Percentiles rank a stretch among this genome's conserved stretches.
Evolutionary conservation across 2,888 invertebrate species (phyloP).

Genomic region (Capitulum mitella): DNA sequence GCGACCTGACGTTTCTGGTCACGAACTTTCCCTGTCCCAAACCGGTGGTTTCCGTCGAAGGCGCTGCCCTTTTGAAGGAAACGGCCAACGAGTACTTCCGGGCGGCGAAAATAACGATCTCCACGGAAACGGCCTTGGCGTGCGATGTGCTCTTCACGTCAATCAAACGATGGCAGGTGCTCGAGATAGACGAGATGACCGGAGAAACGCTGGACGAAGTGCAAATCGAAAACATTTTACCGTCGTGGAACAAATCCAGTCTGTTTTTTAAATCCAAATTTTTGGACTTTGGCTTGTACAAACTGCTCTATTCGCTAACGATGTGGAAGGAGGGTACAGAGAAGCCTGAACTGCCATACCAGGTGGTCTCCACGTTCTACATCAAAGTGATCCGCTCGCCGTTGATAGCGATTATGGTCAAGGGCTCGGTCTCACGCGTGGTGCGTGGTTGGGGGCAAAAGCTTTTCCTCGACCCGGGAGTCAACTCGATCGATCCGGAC

Average conservation of each 20-base stretch:
- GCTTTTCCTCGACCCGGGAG: constrained; percentile 40
- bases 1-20: background rate
- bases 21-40: background rate
- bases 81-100: background rate
- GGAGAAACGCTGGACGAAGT: background rate
- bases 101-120: background rate
- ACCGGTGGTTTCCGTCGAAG: background rate
- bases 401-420: constrained; percentile 41
- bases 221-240: background rate
- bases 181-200: background rate
- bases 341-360: background rate
- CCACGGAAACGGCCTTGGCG: background rate
- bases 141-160: background rate
- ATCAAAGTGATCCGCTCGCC: constrained; percentile 40
- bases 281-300: constrained; percentile 4
- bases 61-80: background rate
- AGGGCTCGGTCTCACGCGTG: constrained; percentile 39
- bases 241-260: constrained; percentile 4
- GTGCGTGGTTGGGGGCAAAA: constrained; percentile 39
- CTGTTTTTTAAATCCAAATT: background rate
- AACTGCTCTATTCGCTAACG: background rate
- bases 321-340: background rate
- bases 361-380: constrained; percentile 34
- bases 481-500: constrained; percentile 44
- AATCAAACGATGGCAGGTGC: background rate